Evolutionary conservation across 2,113 vertebrate genomes (phyloP).

Genomic region (Romanogobio albipinnatus): DNA sequence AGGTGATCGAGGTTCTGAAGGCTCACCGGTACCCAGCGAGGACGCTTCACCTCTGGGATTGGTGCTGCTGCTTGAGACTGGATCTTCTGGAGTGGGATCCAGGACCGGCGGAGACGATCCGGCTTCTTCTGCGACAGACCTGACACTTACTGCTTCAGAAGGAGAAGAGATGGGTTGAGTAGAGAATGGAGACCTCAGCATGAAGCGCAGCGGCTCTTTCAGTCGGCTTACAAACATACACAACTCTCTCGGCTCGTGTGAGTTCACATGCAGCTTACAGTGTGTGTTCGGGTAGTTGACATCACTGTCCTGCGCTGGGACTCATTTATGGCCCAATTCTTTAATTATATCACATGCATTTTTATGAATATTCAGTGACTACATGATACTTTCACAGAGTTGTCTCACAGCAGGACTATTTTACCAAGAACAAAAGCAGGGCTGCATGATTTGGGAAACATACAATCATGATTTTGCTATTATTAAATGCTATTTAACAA

Average conservation of each 20-base stretch:
- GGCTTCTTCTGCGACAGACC: slow-evolving; percentile 66
- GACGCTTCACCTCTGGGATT: slow-evolving; percentile 40
- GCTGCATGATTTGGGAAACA: not conserved
- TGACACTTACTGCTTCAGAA: slow-evolving; percentile 72
- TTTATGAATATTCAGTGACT: not conserved
- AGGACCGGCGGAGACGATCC: slow-evolving; percentile 38
- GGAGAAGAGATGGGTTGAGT: slow-evolving; percentile 39
- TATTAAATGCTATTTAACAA: too few relatives aligned
- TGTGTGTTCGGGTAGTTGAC: not conserved
- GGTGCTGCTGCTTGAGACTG: slow-evolving; percentile 27
- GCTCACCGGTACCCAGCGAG: not conserved
- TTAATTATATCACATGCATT: not conserved
- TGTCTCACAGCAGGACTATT: not conserved
- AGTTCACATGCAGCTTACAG: not conserved
- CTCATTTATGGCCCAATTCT: not conserved
- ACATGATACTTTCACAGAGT: not conserved
- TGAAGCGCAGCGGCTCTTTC: not conserved
- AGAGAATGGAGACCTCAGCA: not conserved
- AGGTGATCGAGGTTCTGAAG: slow-evolving; percentile 37
- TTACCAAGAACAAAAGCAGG: not conserved
- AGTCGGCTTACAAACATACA: not conserved
- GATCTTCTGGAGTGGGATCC: slow-evolving; percentile 39
- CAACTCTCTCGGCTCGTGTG: not conserved
- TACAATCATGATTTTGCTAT: too few relatives aligned
- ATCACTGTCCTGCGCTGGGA: not conserved